Base-by-base conservation (phyloP, 2,113 vertebrate species). In the Scartelaos histophorus region DNA sequence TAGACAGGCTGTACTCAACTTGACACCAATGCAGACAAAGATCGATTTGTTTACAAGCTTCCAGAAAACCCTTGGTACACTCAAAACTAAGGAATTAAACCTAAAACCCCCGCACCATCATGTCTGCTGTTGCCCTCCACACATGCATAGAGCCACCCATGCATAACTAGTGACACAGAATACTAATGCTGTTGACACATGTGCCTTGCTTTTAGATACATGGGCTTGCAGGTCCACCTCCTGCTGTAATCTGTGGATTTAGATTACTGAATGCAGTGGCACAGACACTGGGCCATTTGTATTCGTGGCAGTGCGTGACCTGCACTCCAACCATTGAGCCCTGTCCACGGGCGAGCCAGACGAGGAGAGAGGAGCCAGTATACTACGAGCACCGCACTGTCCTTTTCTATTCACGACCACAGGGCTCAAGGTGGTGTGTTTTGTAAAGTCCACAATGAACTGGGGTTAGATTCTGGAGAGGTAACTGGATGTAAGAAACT, bases 281-380 rank as follows among this genome's bases (percentile, higher is more conserved):
- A 76, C 62, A 81, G 81, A 68, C 80, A 12, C 69, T 74, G 65
- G 78, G 74, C 82, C 75, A 85, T 90, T 84, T 92, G 90, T 88
- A 83, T 82, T 88, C 79, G 74, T 82, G 73, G 15, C 6, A 73
- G 87, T 88, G 85, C 80, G 85, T 91, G 90, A 90, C 81, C 88
- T 89, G 89, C 90, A 90, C 85, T 87, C 79, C 74, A 88, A 89
- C 62, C 45, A 76, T 80, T 74, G 71, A 76, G 74, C 81, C 88
- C 80, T 86, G 88, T 85, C 89, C 84, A 86, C 62, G n/a, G 85
- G 79, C 79, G 2, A 86, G 82, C 74, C 82, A 86, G 86, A 88
- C 81, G 83, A 87, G 82, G 82, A 74, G 70, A 60, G 83, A 88
- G 60, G 49, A 82, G 19, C 70, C 5, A 25, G 56, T 25, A 16